phyloP scores from a whole-genome alignment of 2,888 invertebrate genomes.

The Lasius platythorax region DNA sequence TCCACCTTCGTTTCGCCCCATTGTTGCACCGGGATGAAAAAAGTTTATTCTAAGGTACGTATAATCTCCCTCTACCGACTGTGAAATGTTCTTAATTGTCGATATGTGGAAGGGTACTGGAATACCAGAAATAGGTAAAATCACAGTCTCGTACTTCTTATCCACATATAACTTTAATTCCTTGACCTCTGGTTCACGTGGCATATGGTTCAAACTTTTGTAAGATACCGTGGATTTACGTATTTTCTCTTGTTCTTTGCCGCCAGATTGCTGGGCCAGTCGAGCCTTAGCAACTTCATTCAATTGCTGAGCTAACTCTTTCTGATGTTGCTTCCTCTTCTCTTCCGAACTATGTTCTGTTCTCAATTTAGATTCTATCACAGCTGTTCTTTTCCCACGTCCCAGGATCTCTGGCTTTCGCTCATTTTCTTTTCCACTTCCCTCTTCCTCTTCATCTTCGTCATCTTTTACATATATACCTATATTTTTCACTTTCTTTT shows the following conservation, averaged over 20 bases:
- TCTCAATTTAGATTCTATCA: slow-evolving; percentile 96
- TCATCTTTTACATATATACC: slow-evolving; percentile 98
- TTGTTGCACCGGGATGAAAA: slow-evolving; percentile 98
- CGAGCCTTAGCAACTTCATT: slow-evolving; percentile 98
- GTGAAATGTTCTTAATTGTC: slow-evolving; percentile 99
- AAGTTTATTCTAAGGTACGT: slow-evolving; percentile 99
- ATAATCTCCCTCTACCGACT: slow-evolving; percentile 99
- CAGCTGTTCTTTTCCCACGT: slow-evolving; percentile 94
- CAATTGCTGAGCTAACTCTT: slow-evolving; percentile 95
- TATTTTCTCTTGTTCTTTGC: slow-evolving; percentile 95
- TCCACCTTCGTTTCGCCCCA: slow-evolving; percentile 97
- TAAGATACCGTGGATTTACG: slow-evolving; percentile 98
- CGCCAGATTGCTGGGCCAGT: slow-evolving; percentile 94
- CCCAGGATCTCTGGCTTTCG: slow-evolving; percentile 90
- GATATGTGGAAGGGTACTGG: slow-evolving; percentile 99
- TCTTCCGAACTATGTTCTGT: slow-evolving; percentile 98
- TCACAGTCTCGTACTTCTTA: slow-evolving; percentile 99
- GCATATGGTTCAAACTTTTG: slow-evolving; percentile 96
- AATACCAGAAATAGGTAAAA: slow-evolving; percentile 97
- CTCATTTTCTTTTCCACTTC: slow-evolving; percentile 88
- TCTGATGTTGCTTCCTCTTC: slow-evolving; percentile 98
- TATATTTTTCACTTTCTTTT: slow-evolving; percentile 98
- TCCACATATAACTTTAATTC: slow-evolving; percentile 98
- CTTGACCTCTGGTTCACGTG: slow-evolving; percentile 96
- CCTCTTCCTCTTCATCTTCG: slow-evolving; percentile 93